These are phyloP conservation scores for Megalonaias nervosa DNA, from an alignment of 1,140 invertebrate species.

Conservation along the genomic window DNA sequence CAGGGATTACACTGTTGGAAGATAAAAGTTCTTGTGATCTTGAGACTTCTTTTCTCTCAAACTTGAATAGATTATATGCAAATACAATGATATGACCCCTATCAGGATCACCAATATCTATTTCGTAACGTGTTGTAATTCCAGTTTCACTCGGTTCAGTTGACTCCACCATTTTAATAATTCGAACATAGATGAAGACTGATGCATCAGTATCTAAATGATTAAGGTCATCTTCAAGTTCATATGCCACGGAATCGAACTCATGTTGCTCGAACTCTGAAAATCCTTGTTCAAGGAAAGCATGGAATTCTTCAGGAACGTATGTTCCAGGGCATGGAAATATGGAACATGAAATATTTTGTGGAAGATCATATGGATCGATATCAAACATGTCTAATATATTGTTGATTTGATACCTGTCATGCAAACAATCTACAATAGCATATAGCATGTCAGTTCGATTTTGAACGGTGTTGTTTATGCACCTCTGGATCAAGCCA, in stretches of 20 bases:
- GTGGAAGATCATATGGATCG: not conserved
- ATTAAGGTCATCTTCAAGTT: slow-evolving; percentile 46
- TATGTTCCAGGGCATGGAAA: slow-evolving; percentile 24
- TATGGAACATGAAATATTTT: not conserved
- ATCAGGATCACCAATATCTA: slow-evolving; percentile 40
- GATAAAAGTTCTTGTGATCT: not conserved
- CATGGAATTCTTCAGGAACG: slow-evolving; percentile 10
- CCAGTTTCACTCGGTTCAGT: not conserved
- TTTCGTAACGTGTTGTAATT: slow-evolving; percentile 23
- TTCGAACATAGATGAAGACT: slow-evolving; percentile 6
- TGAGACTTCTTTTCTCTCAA: slow-evolving; percentile 27
- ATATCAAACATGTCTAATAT: slow-evolving; percentile 5
- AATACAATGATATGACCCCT: not conserved
- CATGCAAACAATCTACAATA: no score
- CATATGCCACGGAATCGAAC: slow-evolving; percentile 51
- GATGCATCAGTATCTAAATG: slow-evolving; percentile 1
- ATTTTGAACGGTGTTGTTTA: no score
- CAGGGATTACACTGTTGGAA: not conserved
- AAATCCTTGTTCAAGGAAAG: slow-evolving; percentile 22
- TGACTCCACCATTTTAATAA: slow-evolving; percentile 25
- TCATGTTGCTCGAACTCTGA: slow-evolving; percentile 26
- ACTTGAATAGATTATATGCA: slow-evolving; percentile 49
- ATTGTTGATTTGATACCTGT: not conserved
- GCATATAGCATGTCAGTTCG: no score
- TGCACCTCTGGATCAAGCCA: no score